phyloP scores from a whole-genome alignment of 2,113 vertebrate species.

The Dromaius novaehollandiae region DNA sequence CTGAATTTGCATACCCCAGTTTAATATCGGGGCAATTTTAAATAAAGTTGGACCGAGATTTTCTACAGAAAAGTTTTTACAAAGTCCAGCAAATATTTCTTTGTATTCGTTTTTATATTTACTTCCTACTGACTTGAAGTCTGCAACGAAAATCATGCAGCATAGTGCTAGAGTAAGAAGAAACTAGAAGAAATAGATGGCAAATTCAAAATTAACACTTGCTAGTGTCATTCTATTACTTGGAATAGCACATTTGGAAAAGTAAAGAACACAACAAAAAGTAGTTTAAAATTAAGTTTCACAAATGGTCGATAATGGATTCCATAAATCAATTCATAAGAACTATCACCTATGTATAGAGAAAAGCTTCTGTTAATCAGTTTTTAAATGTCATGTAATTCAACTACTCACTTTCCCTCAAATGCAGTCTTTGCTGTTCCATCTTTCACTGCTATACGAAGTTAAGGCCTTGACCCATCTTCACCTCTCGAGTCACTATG shows the following conservation, averaged over 20 bases:
- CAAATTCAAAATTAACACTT: not conserved
- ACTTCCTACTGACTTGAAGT: not conserved
- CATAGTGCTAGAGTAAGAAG: not conserved
- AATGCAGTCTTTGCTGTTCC: not conserved
- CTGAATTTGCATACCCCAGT: not conserved
- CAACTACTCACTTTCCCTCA: not conserved
- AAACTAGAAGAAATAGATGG: not conserved
- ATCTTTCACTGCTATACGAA: fast-evolving
- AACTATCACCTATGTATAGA: not conserved
- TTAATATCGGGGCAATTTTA: not conserved
- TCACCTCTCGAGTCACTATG: not conserved
- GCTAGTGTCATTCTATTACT: not conserved
- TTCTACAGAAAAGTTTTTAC: not conserved
- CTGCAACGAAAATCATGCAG: not conserved
- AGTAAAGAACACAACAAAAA: not conserved
- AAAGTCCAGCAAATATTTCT: not conserved
- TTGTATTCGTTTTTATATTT: not conserved
- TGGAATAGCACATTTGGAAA: not conserved
- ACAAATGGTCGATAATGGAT: not conserved
- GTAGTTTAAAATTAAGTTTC: not conserved
- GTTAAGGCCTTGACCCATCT: not conserved
- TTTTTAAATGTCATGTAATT: fast-evolving
- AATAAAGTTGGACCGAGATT: not conserved
- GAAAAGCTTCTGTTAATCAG: not conserved
- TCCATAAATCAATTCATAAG: not conserved